Evolutionary conservation across 2,113 vertebrate species (phyloP).

Genomic region (Noturus placidus): DNA sequence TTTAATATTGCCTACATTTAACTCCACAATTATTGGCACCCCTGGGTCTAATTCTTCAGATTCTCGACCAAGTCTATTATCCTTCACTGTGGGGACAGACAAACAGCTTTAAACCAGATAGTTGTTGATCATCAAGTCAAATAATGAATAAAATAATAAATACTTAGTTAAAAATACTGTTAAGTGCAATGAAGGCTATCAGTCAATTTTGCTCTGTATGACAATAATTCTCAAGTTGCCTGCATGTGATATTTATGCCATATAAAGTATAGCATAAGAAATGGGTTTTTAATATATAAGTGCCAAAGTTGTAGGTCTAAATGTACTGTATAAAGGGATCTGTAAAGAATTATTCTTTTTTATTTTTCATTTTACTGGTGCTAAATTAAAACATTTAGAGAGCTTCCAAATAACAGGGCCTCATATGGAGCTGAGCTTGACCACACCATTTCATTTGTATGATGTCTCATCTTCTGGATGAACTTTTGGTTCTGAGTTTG

Average conservation of each 20-base stretch:
- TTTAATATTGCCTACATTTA: background rate
- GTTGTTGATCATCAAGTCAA: background rate
- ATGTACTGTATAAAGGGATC: background rate
- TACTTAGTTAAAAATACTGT: background rate
- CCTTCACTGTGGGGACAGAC: too few species aligned
- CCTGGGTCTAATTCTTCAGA: too few species aligned
- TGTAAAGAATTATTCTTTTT: background rate
- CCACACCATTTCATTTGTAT: slow-evolving; percentile 53
- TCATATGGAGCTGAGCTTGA: slow-evolving; percentile 52
- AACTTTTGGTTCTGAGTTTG: slow-evolving; percentile 56
- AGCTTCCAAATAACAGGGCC: slow-evolving; percentile 55
- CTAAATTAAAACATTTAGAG: slow-evolving; percentile 23
- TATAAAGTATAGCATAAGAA: background rate
- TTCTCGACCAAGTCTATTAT: too few species aligned
- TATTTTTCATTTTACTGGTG: background rate
- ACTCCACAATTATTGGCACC: too few species aligned
- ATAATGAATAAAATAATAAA: background rate
- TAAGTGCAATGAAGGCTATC: background rate
- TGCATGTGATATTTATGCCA: background rate
- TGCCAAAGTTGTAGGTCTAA: background rate
- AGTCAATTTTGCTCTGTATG: background rate
- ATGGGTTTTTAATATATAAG: background rate
- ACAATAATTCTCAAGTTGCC: background rate
- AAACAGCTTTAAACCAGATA: background rate
- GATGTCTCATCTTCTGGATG: slow-evolving; percentile 56